Evolutionary conservation across 2,797 vertebrate species (phyloP).

Genomic region (Nyctibius grandis): DNA sequence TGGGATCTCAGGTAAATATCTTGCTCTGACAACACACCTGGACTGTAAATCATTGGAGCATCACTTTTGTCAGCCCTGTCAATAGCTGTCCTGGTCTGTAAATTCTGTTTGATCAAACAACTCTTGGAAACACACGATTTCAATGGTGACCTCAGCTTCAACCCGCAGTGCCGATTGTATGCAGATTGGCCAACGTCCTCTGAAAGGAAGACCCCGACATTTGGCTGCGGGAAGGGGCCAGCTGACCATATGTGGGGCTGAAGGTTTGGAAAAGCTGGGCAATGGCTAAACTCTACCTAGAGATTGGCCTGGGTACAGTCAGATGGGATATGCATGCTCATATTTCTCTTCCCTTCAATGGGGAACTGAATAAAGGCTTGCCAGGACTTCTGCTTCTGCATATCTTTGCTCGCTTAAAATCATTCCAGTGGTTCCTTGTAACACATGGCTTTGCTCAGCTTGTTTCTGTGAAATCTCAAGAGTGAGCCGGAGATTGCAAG

Average conservation of each 20-base stretch:
- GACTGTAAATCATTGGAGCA: slow-evolving; percentile 67
- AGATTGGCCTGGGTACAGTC: slow-evolving; percentile 41
- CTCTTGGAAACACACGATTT: not conserved
- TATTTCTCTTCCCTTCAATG: not conserved
- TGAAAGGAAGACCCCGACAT: not conserved
- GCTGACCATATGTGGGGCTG: slow-evolving; percentile 18
- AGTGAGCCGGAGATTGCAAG: not conserved
- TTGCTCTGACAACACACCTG: slow-evolving; percentile 71
- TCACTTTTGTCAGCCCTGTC: slow-evolving; percentile 63
- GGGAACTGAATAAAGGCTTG: slow-evolving; percentile 13
- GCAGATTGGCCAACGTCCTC: slow-evolving; percentile 23
- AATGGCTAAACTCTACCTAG: not conserved
- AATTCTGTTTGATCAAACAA: slow-evolving; percentile 59
- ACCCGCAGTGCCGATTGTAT: slow-evolving; percentile 47
- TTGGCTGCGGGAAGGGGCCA: not conserved
- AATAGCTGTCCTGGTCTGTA: slow-evolving; percentile 54
- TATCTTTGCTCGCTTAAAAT: slow-evolving; percentile 22
- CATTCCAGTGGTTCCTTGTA: slow-evolving; percentile 8
- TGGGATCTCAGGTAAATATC: slow-evolving; percentile 47
- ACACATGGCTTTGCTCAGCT: slow-evolving; percentile 57
- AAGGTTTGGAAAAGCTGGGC: slow-evolving; percentile 13
- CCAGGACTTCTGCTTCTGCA: slow-evolving; percentile 44
- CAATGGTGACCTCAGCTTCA: slow-evolving; percentile 68
- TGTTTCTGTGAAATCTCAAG: slow-evolving; percentile 1
- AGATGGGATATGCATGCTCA: not conserved